A percentile compares a stretch with the other conserved stretches of the same genome.
Conservation (phyloP, 1,140 invertebrate genomes). For the Samia ricini region DNA sequence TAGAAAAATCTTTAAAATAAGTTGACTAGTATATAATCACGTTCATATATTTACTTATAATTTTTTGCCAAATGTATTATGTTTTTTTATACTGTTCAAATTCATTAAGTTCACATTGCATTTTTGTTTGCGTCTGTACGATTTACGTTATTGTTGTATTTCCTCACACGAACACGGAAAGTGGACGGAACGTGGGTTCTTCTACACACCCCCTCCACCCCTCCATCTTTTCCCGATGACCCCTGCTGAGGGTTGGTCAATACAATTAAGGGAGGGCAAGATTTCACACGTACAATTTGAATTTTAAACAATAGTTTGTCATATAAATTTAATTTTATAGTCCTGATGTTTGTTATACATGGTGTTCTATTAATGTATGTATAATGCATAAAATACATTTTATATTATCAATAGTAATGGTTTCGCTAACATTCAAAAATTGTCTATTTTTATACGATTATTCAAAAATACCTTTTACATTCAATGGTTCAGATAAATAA, state of each 20-base stretch:
- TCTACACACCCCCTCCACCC: too few species aligned
- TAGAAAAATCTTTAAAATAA: too few species aligned
- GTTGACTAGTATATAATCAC: too few species aligned
- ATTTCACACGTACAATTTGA: constrained; percentile 73
- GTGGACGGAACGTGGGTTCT: constrained; percentile 27
- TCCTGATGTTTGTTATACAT: constrained; percentile 29
- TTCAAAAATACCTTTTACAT: too few species aligned
- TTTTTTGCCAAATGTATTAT: too few species aligned
- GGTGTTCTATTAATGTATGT: constrained; percentile 21
- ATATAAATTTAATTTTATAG: constrained; percentile 73
- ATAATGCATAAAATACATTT: background rate
- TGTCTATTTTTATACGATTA: too few species aligned
- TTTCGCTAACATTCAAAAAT: too few species aligned
- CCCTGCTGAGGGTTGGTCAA: constrained; percentile 43
- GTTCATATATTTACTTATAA: too few species aligned
- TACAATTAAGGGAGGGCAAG: constrained; percentile 67
- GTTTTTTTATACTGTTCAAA: too few species aligned
- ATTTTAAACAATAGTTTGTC: constrained; percentile 76
- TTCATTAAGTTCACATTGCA: too few species aligned
- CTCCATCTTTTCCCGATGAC: too few species aligned
- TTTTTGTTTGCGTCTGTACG: constrained; percentile 22
- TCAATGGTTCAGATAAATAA: too few species aligned
- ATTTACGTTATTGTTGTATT: constrained; percentile 60
- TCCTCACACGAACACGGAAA: constrained; percentile 47
- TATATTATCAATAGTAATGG: background rate